Percentiles rank a stretch among this genome's conserved stretches.
These are phyloP conservation scores for Cirrhinus mrigala DNA, from an alignment of 2,797 vertebrate genomes.

Conservation along the genomic window DNA sequence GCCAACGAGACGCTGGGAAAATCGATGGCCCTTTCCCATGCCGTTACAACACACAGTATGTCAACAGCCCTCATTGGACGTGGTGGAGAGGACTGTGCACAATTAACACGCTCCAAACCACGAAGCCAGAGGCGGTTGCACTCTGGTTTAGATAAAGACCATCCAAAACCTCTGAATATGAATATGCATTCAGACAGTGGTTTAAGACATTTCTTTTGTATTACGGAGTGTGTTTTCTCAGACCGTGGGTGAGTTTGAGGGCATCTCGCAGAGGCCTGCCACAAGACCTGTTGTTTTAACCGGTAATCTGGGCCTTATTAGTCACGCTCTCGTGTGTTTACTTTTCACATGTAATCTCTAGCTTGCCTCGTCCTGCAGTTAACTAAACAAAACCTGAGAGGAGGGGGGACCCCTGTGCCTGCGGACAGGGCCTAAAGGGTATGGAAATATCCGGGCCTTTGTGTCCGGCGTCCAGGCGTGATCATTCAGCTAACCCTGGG, in stretches of 20 bases:
- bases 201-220: neutral
- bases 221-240: neutral
- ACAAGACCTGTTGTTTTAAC: slow-evolving; percentile 67
- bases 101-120: neutral
- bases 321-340: slow-evolving; percentile 64
- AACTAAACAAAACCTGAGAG: slow-evolving; percentile 67
- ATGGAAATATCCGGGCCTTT: slow-evolving; percentile 69
- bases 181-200: neutral
- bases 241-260: slow-evolving; percentile 26
- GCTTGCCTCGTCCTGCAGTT: slow-evolving; percentile 67
- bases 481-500: slow-evolving; percentile 63
- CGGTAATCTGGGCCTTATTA: slow-evolving; percentile 68
- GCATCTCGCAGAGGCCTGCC: slow-evolving; percentile 44
- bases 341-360: slow-evolving; percentile 75
- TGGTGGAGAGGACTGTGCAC: neutral
- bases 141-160: neutral
- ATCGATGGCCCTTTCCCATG: slow-evolving; percentile 42
- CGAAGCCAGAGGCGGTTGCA: neutral
- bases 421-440: slow-evolving; percentile 60
- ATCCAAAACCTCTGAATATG: neutral
- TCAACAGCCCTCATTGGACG: slow-evolving; percentile 24
- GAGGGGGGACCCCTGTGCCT: slow-evolving; percentile 54
- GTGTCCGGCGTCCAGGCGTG: slow-evolving; percentile 63
- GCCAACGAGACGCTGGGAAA: slow-evolving; percentile 40
- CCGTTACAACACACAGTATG: slow-evolving; percentile 32